Evolutionary conservation across 2,888 invertebrate species (phyloP), one percentile per base, ranked within the genome.

Genomic region (Nomada fucata): DNA sequence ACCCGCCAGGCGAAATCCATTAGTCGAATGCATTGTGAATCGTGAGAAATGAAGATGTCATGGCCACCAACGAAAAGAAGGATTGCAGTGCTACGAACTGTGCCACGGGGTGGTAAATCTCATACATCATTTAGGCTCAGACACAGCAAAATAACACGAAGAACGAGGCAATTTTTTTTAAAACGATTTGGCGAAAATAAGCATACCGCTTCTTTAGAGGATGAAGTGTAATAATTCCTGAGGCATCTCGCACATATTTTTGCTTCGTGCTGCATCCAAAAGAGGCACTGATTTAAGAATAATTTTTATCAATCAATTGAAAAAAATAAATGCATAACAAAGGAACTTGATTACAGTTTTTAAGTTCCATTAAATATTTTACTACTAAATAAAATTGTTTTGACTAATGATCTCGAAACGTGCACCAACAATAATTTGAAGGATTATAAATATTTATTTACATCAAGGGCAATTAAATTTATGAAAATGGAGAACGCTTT

Each of bases 31-130:
- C 57, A 69, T 76, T 70, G 67, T 52, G 82, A 26, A 60, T 76
- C 15, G 76, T 63, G 55, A 69, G 82, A 85, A 82, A 85, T 79
- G 70, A 82, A 85, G 79, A 82, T 79, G 74, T 77, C 76, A 77
- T 47, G 57, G 36, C 47, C 26, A 57, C 64, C 47, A 36, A 61
- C 55, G 53, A 60, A 85, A 85, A 82, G 69, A 79, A 47, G 72
- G 57, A 82, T 85, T 71, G 65, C 57, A 65, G 70, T 75, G 73
- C 42, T 63, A 52, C 36, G 67, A 57, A 69, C 61, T 55, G 61
- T 73, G 63, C 76, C 70, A 59, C 68, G 57, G 64, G 85, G 44
- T 76, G 71, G 68, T 69, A 64, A 82, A 67, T 59, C 53, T 29
- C 60, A 79, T 85, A 70, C 79, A 79, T 82, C 81, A 82, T 74